phyloP scores from a whole-genome alignment of 2,797 vertebrate species.

The Mus caroli region DNA sequence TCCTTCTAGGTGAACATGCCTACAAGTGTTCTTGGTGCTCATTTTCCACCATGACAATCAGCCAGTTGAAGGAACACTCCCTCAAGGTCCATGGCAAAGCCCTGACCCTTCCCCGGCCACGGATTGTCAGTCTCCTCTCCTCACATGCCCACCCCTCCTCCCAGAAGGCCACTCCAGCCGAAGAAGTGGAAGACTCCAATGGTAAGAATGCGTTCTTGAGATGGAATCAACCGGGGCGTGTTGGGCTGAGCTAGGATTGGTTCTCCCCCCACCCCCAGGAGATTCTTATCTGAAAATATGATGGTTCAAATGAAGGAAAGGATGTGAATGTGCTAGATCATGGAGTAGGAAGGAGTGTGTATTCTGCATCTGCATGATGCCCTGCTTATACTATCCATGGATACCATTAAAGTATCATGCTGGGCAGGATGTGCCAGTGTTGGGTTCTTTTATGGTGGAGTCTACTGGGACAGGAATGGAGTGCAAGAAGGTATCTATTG shows the following conservation, averaged over 20 bases:
- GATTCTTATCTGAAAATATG: neutral
- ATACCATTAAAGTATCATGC: fast-evolving
- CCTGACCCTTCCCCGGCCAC: conserved; percentile 95
- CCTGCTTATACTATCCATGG: neutral
- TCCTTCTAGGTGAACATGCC: conserved; percentile 95
- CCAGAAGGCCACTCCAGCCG: conserved; percentile 87
- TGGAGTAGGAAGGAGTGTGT: neutral
- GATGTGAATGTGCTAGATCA: neutral
- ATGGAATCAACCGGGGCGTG: neutral
- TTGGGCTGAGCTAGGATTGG: neutral
- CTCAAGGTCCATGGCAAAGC: conserved; percentile 96
- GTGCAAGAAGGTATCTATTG: neutral
- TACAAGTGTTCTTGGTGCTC: conserved; percentile 98
- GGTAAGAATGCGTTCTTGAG: conserved; percentile 90
- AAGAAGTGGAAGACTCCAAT: conserved; percentile 91
- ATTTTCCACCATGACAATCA: conserved; percentile 98
- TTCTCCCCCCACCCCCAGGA: neutral
- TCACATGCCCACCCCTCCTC: conserved; percentile 92
- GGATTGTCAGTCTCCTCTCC: conserved; percentile 93
- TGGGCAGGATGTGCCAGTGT: neutral
- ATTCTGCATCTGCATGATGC: neutral
- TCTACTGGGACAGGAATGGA: neutral
- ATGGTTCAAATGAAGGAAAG: conserved; percentile 64
- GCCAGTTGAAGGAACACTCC: conserved; percentile 98
- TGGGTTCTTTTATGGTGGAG: neutral